These are phyloP conservation scores for Petroica traversi DNA, from an alignment of 2,113 vertebrate genomes.

Conservation along the genomic window DNA sequence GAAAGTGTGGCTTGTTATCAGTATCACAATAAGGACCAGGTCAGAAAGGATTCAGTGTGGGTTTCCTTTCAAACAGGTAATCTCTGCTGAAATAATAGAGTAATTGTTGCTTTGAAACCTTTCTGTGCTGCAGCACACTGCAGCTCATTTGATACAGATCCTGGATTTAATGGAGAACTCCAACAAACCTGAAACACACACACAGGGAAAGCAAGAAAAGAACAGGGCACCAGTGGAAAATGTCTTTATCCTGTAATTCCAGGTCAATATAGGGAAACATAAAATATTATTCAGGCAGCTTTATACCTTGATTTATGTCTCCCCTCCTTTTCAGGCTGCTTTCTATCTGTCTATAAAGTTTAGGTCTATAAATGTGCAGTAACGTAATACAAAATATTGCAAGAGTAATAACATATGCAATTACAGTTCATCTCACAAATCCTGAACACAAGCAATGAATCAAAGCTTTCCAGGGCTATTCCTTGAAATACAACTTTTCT, in stretches of 20 bases:
- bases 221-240: constrained; percentile 15
- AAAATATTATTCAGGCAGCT: constrained; percentile 47
- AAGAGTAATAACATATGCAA: constrained; percentile 44
- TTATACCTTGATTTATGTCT: constrained; percentile 51
- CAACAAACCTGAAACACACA: not conserved
- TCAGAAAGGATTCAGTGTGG: constrained; percentile 67
- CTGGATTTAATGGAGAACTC: constrained; percentile 25
- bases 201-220: not conserved
- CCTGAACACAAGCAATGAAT: constrained; percentile 41
- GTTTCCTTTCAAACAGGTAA: constrained; percentile 75
- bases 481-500: constrained; percentile 7
- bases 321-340: constrained; percentile 16
- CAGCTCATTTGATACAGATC: constrained; percentile 61
- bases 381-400: constrained; percentile 49
- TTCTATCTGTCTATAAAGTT: constrained; percentile 56
- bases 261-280: constrained; percentile 44
- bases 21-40: constrained; percentile 69
- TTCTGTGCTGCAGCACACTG: constrained; percentile 42
- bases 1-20: constrained; percentile 78
- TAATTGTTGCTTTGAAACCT: constrained; percentile 70
- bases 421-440: constrained; percentile 44
- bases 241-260: constrained; percentile 45
- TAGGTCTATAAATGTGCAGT: constrained; percentile 45
- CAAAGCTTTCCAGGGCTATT: constrained; percentile 23
- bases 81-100: constrained; percentile 72